Conservation (phyloP, 1,140 invertebrate species). For the Aphidius gifuensis region DNA sequence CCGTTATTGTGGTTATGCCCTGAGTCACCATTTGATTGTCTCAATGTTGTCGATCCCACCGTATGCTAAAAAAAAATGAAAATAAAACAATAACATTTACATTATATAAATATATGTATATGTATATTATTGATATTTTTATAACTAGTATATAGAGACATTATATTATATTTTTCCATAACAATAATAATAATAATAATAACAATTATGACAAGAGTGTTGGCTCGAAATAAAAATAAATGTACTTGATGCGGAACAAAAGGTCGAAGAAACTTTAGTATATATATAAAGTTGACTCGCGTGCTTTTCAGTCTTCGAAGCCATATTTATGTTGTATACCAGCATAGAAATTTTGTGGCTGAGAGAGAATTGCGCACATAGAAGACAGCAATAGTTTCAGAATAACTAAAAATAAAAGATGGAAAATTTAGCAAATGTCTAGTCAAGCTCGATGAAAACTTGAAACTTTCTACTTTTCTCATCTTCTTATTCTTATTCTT, state of each 20-base stretch:
- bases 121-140: too few relatives aligned
- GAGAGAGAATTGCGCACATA: conserved; percentile 8
- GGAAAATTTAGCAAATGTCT: conserved; percentile 29
- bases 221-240: too few relatives aligned
- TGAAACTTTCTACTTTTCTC: conserved; percentile 37
- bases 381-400: too few relatives aligned
- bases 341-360: conserved; percentile 13
- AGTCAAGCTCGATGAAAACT: conserved; percentile 43
- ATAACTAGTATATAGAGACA: too few relatives aligned
- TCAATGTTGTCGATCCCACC: conserved; percentile 36
- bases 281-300: too few relatives aligned
- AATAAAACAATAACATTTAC: conserved; percentile 13
- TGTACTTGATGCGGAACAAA: too few relatives aligned
- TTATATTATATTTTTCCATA: too few relatives aligned
- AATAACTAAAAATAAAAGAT: background rate
- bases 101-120: too few relatives aligned
- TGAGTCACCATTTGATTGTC: conserved; percentile 48
- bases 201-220: too few relatives aligned
- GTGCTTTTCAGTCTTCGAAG: conserved; percentile 22
- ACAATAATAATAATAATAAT: too few relatives aligned
- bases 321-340: conserved; percentile 37
- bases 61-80: conserved; percentile 39
- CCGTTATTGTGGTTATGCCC: conserved; percentile 49
- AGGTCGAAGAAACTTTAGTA: too few relatives aligned
- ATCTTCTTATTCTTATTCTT: conserved; percentile 17